phyloP scores from a whole-genome alignment of 2,797 vertebrate species.

The Acanthis flammea region DNA sequence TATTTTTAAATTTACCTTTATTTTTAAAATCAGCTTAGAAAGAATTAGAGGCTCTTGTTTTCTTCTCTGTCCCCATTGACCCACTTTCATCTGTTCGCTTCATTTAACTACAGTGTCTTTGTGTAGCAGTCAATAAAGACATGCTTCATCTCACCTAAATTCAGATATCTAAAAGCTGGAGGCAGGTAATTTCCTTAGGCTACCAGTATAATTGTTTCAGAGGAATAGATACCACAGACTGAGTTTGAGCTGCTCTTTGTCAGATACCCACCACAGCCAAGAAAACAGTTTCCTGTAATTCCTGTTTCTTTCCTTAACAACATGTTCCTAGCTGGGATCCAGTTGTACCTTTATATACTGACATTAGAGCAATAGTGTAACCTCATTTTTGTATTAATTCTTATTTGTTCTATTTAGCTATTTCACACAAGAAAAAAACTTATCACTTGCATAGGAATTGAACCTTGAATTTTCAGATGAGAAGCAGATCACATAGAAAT shows the following conservation, averaged over 20 bases:
- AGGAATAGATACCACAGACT: not conserved
- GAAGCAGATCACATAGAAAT: not conserved
- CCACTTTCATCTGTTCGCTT: not conserved
- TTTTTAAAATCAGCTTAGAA: not conserved
- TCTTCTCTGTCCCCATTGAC: not conserved
- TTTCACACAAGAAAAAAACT: not conserved
- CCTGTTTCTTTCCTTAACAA: not conserved
- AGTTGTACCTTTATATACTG: not conserved
- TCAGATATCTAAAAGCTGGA: not conserved
- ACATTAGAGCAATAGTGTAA: not conserved
- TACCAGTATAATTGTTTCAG: not conserved
- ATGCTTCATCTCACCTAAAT: conserved; percentile 29
- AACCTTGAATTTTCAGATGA: not conserved
- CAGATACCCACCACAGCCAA: not conserved
- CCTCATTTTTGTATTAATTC: not conserved
- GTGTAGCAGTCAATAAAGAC: not conserved
- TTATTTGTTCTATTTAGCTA: not conserved
- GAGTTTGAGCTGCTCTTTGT: not conserved
- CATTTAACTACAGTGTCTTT: conserved; percentile 3
- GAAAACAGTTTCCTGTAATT: not conserved
- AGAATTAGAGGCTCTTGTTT: not conserved
- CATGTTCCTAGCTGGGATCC: not conserved
- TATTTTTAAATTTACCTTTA: not conserved
- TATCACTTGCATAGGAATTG: not conserved
- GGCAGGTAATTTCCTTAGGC: not conserved